Evolutionary conservation across 1,140 invertebrate genomes (phyloP), one percentile per base, ranked within the genome.

Genomic region (Armadillidium nasatum): DNA sequence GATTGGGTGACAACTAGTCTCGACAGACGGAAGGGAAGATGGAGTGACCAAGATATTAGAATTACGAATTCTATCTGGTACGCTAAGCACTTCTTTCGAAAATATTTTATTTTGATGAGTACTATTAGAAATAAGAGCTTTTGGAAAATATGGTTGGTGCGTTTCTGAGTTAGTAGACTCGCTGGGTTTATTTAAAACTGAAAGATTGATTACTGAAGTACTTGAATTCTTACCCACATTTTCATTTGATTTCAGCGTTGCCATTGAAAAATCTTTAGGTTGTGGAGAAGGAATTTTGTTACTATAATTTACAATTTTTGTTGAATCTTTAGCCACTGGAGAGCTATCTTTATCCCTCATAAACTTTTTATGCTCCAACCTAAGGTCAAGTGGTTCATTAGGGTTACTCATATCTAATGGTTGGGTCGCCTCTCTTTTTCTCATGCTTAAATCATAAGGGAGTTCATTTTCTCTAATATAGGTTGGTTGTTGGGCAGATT

Each of bases 381-480:
- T 71, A 10, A 81, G 72, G 71, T 81, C 80, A 15, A 81, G 73
- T 4, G 80, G 80, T n/a, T 76, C 50, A 23, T 70, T 50, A 43
- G 78, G 73, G 7, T 79, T 77, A 11, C 45, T 68, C 43, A 81
- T 74, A 60, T 81, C 80, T 23, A 81, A 71, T 19, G 80, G 80
- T 11, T 76, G 22, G 7, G 77, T 76, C 19, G 80, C 80, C 71
- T 81, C 80, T 23, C 80, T 77, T 54, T 79, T 81, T 45, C 77
- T 77, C 0, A 75, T 81, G 15, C 77, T 76, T 33, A 81, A 75
- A 44, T 81, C 80, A 71, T 78, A 81, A 70, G 80, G 80, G 66
- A 81, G 74, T 60, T 81, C 80, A 43, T 66, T 77, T 44, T 81
- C 80, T 9, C 74, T 73, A 11, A 70, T 54, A 60, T 72, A 75